A percentile compares a stretch with the other conserved stretches of the same genome.
Evolutionary conservation across 2,113 vertebrate species (phyloP).

Genomic region (Ascaphus truei): DNA sequence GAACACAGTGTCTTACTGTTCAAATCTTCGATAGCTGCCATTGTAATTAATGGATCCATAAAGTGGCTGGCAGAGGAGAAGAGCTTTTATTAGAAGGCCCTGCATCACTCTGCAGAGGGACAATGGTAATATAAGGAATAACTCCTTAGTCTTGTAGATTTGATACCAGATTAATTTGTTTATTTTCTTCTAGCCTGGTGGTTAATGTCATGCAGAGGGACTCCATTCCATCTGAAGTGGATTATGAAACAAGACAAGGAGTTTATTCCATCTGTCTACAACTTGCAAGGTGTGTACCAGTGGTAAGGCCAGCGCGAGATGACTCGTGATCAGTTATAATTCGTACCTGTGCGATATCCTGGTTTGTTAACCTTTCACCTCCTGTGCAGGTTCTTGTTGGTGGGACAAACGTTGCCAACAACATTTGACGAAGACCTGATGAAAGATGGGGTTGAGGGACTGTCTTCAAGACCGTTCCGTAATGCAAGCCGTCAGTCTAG

Average conservation of each 20-base stretch:
- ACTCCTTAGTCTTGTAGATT: too few species aligned
- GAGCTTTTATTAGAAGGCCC: too few species aligned
- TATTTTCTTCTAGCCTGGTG: slow-evolving; percentile 77
- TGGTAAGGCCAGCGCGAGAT: neutral
- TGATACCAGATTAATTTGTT: too few species aligned
- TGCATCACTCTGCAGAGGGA: too few species aligned
- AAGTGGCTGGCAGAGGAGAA: too few species aligned
- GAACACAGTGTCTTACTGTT: too few species aligned
- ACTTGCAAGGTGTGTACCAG: slow-evolving; percentile 77
- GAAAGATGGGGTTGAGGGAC: slow-evolving; percentile 82
- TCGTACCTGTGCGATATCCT: too few species aligned
- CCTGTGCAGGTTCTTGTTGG: slow-evolving; percentile 82
- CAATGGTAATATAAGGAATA: too few species aligned
- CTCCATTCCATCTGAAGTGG: slow-evolving; percentile 94
- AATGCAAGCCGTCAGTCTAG: slow-evolving; percentile 78
- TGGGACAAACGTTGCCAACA: slow-evolving; percentile 91
- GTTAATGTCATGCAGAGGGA: slow-evolving; percentile 99
- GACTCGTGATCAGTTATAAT: too few species aligned
- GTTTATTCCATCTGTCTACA: slow-evolving; percentile 98
- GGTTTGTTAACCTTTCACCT: too few species aligned
- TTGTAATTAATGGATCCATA: too few species aligned
- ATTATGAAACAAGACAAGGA: slow-evolving; percentile 96
- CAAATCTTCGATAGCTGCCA: too few species aligned
- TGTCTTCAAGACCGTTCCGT: slow-evolving; percentile 94
- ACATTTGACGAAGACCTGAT: slow-evolving; percentile 84